Conservation (phyloP, 1,140 invertebrate genomes). For the Goniozus legneri region DNA sequence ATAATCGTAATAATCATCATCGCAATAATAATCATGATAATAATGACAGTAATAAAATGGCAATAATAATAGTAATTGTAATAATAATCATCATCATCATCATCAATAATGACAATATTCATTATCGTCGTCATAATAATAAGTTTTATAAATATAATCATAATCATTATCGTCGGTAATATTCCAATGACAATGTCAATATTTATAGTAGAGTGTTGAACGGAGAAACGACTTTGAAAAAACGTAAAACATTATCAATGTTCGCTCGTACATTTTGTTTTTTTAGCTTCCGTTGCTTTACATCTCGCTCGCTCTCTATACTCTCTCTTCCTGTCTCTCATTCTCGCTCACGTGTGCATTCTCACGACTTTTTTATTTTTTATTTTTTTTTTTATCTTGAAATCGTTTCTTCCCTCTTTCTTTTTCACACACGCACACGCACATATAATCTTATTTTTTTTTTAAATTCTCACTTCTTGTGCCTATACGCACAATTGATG, state of each 20-base stretch:
- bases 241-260: constrained; percentile 49
- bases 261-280: constrained; percentile 47
- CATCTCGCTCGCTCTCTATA: constrained; percentile 18
- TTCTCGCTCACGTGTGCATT: not conserved
- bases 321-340: not conserved
- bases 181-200: constrained; percentile 49
- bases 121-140: constrained; percentile 32
- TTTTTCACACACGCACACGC: too few species aligned
- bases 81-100: constrained; percentile 28
- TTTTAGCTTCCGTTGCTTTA: constrained; percentile 38
- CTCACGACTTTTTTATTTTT: constrained; percentile 27
- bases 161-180: constrained; percentile 40
- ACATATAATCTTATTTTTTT: not conserved
- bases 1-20: constrained; percentile 12
- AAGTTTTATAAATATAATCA: constrained; percentile 42
- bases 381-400: constrained; percentile 35
- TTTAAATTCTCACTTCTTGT: constrained; percentile 16
- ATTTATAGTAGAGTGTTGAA: constrained; percentile 44
- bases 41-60: constrained; percentile 38
- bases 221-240: constrained; percentile 43
- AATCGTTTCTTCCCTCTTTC: too few species aligned
- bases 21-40: constrained; percentile 20
- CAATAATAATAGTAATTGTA: constrained; percentile 43
- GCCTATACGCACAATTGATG: constrained; percentile 52
- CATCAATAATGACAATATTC: constrained; percentile 22